Base-by-base conservation (phyloP, 2,113 vertebrate genomes). In the Macrotis lagotis region DNA sequence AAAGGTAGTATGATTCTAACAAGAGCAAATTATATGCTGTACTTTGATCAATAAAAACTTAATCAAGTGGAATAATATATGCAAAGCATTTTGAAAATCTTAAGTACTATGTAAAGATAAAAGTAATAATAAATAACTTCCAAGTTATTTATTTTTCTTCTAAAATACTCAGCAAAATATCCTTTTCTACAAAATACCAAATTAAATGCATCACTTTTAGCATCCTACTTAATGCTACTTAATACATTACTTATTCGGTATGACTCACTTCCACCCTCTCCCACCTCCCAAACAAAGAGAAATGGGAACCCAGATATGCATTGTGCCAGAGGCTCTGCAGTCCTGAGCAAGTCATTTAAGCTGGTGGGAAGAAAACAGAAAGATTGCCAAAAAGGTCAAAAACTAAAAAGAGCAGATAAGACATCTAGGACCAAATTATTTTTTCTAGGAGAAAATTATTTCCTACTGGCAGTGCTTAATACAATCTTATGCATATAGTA, bases 401-500 rank as follows among this genome's bases (percentile, higher is more conserved):
- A 49, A 48, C 66, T 94, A 10, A 94, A 26, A 9, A 48, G 24
- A 95, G 24, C 26, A 48, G 90, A 53, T 55, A 88, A 88, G 95
- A 93, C 22, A 50, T n/a, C 6, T 83, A 50, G 53, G 52, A 2
- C 31, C 2, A 31, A 74, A 19, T 74, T 92, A 25, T 31, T 74
- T 26, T 74, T 49, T 51, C 52, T 48, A 90, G 59, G 37, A 88
- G 47, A 88, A 51, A 44, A 49, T 0, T 25, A 66, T n/a, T 14
- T 24, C 25, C 16, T 51, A 83, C 19, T 28, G 52, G 14, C 66
- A 74, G 37, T n/a, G 66, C 66, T 74, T 50, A 74, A 90, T 1
- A 91, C 51, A 50, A 53, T 51, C 6, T 44, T 37, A n/a, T 11
- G 4, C 31, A 66, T n/a, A 66, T 14, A 66, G 10, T 74, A 74